Percentiles rank a stretch among this genome's conserved stretches.
phyloP scores from a whole-genome alignment of 2,113 vertebrate species.

The Corapipo altera region DNA sequence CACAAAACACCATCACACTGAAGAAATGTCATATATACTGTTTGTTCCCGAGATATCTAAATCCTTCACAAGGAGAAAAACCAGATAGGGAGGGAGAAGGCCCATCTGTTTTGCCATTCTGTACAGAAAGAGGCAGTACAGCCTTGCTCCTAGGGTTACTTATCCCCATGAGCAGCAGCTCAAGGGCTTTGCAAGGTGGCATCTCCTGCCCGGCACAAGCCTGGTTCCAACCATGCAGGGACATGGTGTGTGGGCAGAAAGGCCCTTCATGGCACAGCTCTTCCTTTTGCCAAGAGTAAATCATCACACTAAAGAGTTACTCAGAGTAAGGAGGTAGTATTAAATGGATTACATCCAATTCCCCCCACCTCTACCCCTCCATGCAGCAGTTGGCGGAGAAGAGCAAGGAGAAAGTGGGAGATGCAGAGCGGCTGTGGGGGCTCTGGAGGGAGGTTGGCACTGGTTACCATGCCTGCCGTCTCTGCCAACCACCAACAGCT shows the following conservation, averaged over 20 bases:
- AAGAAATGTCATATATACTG: background rate
- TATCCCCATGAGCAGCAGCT: background rate
- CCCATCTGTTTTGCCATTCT: background rate
- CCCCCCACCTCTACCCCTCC: background rate
- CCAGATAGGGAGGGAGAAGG: background rate
- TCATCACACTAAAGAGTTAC: background rate
- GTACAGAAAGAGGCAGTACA: background rate
- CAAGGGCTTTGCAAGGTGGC: background rate
- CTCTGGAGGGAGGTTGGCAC: background rate
- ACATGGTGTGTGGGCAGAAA: rapidly evolving
- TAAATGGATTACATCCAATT: background rate
- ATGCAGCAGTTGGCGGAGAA: background rate
- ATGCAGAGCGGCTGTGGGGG: rapidly evolving
- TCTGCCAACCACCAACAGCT: background rate
- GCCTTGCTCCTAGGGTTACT: background rate
- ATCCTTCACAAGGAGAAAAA: background rate
- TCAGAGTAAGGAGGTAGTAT: background rate
- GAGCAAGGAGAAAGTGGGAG: background rate
- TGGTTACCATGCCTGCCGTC: background rate
- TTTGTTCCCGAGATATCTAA: background rate
- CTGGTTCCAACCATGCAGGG: background rate
- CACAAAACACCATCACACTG: rapidly evolving
- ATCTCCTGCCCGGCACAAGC: rapidly evolving
- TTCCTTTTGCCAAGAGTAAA: background rate
- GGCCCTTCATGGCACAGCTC: background rate